Percentiles rank a stretch among this genome's conserved stretches.
Conservation (phyloP, 2,113 vertebrate genomes). For the Toxostoma redivivum region DNA sequence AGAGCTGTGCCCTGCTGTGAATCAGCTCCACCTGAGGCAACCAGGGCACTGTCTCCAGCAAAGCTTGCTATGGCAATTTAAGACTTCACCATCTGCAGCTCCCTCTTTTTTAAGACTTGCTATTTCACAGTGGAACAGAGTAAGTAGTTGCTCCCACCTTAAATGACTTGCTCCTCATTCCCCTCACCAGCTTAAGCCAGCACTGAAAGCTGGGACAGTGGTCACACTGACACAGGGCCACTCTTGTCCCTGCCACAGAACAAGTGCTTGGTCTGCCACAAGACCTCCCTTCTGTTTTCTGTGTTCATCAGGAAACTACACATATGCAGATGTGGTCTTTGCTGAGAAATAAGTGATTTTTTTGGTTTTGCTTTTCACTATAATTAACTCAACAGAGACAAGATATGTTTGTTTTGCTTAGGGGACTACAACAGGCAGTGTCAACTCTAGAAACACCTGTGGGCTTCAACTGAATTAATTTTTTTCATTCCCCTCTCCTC, state of each 20-base stretch:
- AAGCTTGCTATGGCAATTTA: not conserved
- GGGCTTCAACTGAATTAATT: not conserved
- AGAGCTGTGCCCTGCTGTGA: not conserved
- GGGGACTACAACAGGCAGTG: not conserved
- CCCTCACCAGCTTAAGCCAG: not conserved
- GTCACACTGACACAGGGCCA: not conserved
- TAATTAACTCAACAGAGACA: not conserved
- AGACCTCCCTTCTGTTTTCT: not conserved
- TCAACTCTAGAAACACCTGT: not conserved
- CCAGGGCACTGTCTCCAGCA: not conserved
- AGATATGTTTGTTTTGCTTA: not conserved
- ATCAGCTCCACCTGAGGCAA: not conserved
- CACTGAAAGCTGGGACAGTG: not conserved
- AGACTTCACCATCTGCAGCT: not conserved
- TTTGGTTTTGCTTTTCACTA: not conserved
- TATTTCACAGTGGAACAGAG: not conserved
- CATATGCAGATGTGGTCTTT: not conserved
- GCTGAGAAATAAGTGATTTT: not conserved
- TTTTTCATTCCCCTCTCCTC: not conserved
- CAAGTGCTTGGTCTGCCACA: accelerated
- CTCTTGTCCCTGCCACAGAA: not conserved
- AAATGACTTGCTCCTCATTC: not conserved
- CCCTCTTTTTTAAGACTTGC: not conserved
- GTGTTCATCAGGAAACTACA: not conserved
- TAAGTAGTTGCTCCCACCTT: not conserved